A percentile compares a stretch with the other conserved stretches of the same genome.
phyloP scores from a whole-genome alignment of 2,113 vertebrate species.

The Atherinomorus stipes region DNA sequence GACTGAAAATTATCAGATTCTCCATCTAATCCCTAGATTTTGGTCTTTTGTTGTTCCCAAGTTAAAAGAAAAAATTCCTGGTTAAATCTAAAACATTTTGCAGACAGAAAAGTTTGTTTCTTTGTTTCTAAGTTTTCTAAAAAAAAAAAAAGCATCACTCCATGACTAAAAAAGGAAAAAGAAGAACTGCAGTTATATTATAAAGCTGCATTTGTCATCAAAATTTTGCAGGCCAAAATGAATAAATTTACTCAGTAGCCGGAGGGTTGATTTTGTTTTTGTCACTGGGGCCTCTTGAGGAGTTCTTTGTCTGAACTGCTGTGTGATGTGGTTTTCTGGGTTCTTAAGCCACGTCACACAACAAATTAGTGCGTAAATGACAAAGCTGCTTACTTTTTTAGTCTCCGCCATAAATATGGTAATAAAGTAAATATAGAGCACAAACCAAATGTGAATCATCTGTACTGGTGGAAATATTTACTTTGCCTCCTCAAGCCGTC shows the following conservation, averaged over 20 bases:
- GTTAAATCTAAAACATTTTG: slow-evolving; percentile 22
- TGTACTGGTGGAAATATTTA: slow-evolving; percentile 17
- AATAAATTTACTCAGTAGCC: slow-evolving; percentile 9
- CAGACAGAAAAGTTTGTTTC: slow-evolving; percentile 35
- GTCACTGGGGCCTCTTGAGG: slow-evolving; percentile 16
- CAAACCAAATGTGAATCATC: slow-evolving; percentile 29
- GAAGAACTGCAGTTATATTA: background rate
- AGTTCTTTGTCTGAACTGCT: slow-evolving; percentile 19
- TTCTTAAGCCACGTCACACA: slow-evolving; percentile 1
- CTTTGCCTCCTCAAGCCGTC: background rate
- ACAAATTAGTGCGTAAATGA: background rate
- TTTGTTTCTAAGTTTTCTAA: slow-evolving; percentile 22
- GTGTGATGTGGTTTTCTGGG: background rate
- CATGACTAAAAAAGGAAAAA: background rate
- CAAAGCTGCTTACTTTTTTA: background rate
- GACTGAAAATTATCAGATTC: slow-evolving; percentile 24
- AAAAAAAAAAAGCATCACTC: slow-evolving; percentile 22
- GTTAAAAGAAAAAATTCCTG: slow-evolving; percentile 17
- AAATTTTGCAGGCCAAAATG: slow-evolving; percentile 21
- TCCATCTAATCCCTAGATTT: slow-evolving; percentile 29
- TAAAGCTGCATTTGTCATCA: slow-evolving; percentile 9
- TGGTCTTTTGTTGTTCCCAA: slow-evolving; percentile 27
- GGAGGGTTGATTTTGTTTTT: slow-evolving; percentile 13
- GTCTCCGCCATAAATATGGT: background rate
- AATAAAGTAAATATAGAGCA: slow-evolving; percentile 21